Base-by-base conservation (phyloP, 1,140 invertebrate species). In the Heliconius eleuchia region DNA sequence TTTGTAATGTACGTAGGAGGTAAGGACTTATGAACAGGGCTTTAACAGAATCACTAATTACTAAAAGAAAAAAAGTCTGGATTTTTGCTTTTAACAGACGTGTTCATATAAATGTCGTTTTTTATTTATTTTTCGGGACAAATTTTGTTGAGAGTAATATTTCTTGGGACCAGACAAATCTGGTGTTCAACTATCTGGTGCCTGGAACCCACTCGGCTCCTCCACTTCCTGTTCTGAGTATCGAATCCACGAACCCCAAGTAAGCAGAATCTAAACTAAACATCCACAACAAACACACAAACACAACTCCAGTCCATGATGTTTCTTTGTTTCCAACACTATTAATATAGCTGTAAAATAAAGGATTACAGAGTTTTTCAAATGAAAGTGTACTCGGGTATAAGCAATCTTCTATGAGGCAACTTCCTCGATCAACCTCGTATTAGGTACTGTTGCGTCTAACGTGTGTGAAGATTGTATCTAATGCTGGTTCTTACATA, bases 391-490 rank as follows among this genome's bases (percentile, higher is more conserved):
- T 30, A 66, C 9, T n/a, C 23, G 27, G 1, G 23, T 66, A 66
- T 30, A 30, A 66, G 60, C 60, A 66, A 66, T 66, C 60, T 27
- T 11, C 5, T 66, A 8, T 66, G 60, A 66, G 60, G 60, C 60
- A 66, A 66, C 60, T 66, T 66, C 60, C 60, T 66, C 60, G 60
- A 66, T 66, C 60, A 66, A 66, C 60, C 60, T 66, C 60, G 30
- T 66, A 30, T 66, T 66, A 23, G 23, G 23, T 23, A 66, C 27
- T n/a, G 27, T 66, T 66, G 60, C 23, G 2, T 66, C 60, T 66
- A 66, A 66, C 60, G 60, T 66, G 60, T 66, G 60, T 66, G 60
- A 66, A 66, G 60, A 66, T 66, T 30, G 11, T 66, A 66, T 66
- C 60, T 66, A 27, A 66, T 66, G 60, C 27, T 11, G 57, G n/a